Conservation (phyloP, 2,797 vertebrate genomes). For the Mus caroli region DNA sequence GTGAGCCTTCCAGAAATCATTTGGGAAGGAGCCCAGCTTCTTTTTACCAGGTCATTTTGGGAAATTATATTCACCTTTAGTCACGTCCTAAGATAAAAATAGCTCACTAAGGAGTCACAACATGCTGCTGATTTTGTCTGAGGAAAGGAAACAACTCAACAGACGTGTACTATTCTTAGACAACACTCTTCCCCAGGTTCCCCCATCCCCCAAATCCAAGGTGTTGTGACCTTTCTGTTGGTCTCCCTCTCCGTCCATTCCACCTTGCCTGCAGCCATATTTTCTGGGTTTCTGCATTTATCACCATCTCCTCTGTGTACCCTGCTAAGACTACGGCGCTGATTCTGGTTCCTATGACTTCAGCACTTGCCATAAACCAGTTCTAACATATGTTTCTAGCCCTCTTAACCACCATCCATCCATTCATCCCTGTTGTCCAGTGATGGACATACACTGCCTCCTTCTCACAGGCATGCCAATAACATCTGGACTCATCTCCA, state of each 20-base stretch:
- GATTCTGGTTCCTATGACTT: not conserved
- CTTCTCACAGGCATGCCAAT: not conserved
- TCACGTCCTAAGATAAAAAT: constrained; percentile 9
- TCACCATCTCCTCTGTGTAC: not conserved
- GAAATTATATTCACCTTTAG: not conserved
- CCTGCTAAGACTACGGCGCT: not conserved
- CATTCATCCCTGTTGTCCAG: not conserved
- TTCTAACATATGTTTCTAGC: not conserved
- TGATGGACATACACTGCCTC: not conserved
- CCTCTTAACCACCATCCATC: not conserved
- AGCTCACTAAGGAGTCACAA: not conserved
- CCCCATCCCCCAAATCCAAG: not conserved
- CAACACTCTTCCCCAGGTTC: not conserved
- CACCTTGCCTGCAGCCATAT: not conserved
- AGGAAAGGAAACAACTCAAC: not conserved
- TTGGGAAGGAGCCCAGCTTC: not conserved
- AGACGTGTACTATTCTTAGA: not conserved
- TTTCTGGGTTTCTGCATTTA: not conserved
- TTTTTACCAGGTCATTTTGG: not conserved
- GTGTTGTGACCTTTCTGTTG: not conserved
- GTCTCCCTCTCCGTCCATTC: not conserved
- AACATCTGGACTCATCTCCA: not conserved
- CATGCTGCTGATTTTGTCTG: not conserved
- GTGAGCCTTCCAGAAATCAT: not conserved
- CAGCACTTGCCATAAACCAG: not conserved